Conservation (phyloP, 2,888 invertebrate genomes). For the Ennomos erosarius region DNA sequence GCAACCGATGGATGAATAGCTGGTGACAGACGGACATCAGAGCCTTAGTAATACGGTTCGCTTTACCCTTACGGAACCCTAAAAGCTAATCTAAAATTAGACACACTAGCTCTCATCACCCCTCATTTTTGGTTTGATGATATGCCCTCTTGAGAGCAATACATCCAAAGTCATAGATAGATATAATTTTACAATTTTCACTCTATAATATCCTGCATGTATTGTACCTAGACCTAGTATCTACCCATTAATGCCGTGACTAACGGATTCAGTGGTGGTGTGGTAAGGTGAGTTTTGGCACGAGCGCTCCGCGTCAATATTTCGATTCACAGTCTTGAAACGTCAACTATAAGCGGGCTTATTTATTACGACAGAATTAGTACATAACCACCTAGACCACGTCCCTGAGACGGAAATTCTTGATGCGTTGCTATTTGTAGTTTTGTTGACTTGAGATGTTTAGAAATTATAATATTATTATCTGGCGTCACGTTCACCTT, state of each 20-base stretch:
- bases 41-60: too few relatives aligned
- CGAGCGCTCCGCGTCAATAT: conserved; percentile 73
- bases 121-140: too few relatives aligned
- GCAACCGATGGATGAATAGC: too few relatives aligned
- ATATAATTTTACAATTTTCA: too few relatives aligned
- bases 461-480: conserved; percentile 36
- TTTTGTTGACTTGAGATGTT: conserved; percentile 46
- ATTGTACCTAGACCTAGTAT: too few relatives aligned
- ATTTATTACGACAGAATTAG: conserved; percentile 80
- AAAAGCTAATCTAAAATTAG: too few relatives aligned
- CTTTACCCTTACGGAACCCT: too few relatives aligned
- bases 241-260: neutral
- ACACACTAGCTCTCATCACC: too few relatives aligned
- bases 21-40: too few relatives aligned
- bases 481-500: conserved; percentile 33
- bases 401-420: conserved; percentile 65
- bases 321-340: conserved; percentile 79
- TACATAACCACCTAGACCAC: conserved; percentile 58
- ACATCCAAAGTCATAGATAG: too few relatives aligned
- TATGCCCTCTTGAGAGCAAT: too few relatives aligned
- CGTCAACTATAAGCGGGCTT: conserved; percentile 72
- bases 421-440: conserved; percentile 47
- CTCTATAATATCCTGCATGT: too few relatives aligned
- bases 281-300: conserved; percentile 66
- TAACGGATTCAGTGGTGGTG: conserved; percentile 25